phyloP scores from a whole-genome alignment of 2,797 vertebrate genomes.

The Galaxias olidus region DNA sequence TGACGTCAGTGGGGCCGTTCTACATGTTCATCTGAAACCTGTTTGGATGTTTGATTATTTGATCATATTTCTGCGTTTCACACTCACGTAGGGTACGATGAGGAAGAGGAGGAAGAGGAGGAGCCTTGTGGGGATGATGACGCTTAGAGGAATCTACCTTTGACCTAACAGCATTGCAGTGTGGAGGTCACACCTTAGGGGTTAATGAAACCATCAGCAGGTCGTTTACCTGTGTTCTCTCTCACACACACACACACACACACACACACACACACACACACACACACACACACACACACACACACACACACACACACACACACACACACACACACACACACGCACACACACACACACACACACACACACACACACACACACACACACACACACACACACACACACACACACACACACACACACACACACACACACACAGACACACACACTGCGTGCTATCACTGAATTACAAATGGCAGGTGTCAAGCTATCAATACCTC shows the following conservation, averaged over 20 bases:
- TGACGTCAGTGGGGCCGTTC: no score
- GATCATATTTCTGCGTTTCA: no score
- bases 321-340: slow-evolving; percentile 3
- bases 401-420: neutral
- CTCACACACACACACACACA: neutral
- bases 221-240: neutral
- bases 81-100: no score
- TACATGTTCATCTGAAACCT: no score
- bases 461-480: slow-evolving; percentile 3
- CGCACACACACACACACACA: neutral
- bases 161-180: no score
- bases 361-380: neutral
- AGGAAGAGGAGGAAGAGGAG: slow-evolving; percentile 17
- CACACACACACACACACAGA: neutral
- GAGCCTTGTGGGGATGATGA: neutral
- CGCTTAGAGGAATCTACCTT: no score
- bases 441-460: neutral
- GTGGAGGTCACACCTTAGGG: neutral
- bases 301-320: slow-evolving; percentile 13
- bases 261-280: neutral
- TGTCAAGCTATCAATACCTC: slow-evolving; percentile 37
- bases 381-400: neutral
- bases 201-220: neutral
- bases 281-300: slow-evolving; percentile 5
- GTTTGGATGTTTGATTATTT: no score